Conservation (phyloP, 1,140 invertebrate species). For the Rhyacophila brunnea region DNA sequence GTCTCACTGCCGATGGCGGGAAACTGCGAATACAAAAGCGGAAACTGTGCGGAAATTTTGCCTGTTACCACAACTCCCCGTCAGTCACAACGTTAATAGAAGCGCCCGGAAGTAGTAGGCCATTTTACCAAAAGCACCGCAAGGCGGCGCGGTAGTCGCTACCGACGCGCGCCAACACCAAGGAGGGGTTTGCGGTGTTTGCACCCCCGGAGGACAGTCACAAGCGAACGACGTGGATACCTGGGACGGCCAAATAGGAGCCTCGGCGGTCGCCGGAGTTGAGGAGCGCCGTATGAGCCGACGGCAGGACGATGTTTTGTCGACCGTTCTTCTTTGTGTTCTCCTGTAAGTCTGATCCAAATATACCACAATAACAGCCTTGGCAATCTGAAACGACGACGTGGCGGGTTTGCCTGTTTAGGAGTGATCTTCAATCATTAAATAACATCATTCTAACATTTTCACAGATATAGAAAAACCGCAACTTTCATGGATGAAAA, state of each 20-base stretch:
- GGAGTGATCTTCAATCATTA: too few species aligned
- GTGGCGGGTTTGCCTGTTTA: constrained; percentile 7
- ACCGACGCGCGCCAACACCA: too few species aligned
- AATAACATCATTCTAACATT: too few species aligned
- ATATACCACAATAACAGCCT: constrained; percentile 52
- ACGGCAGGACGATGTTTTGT: constrained; percentile 43
- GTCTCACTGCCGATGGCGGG: not conserved
- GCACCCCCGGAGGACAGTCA: not conserved
- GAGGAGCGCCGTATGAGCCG: constrained; percentile 60
- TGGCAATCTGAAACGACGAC: constrained; percentile 33
- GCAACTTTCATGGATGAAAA: too few species aligned
- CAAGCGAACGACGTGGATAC: constrained; percentile 46
- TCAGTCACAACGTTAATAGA: not conserved
- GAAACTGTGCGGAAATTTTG: not conserved
- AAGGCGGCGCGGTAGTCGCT: not conserved
- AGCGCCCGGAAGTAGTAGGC: constrained; percentile 3
- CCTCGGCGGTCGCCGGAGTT: constrained; percentile 67
- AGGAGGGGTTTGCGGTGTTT: too few species aligned
- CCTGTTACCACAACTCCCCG: not conserved
- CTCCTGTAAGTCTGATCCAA: constrained; percentile 63
- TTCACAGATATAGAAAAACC: too few species aligned
- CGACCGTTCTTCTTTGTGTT: constrained; percentile 46
- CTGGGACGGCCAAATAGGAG: constrained; percentile 76
- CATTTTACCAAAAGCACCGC: constrained; percentile 15
- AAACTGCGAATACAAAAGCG: not conserved